Conservation (phyloP, 2,113 vertebrate species). For the Mungos mungo region DNA sequence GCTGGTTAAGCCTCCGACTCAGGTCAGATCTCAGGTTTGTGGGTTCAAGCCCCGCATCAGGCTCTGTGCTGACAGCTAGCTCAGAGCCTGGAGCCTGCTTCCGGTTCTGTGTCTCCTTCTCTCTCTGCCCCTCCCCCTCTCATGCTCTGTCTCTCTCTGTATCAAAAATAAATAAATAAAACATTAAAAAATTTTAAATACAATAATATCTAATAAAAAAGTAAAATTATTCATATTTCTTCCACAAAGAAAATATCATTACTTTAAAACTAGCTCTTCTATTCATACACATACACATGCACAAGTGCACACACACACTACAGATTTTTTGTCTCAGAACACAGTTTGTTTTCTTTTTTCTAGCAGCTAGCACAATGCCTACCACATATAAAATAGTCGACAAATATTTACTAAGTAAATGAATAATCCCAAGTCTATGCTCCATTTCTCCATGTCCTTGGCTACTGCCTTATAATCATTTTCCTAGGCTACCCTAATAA, state of each 20-base stretch:
- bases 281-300: not conserved
- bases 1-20: no score
- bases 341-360: not conserved
- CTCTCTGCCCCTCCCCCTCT: no score
- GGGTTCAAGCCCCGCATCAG: no score
- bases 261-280: not conserved
- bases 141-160: no score
- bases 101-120: no score
- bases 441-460: not conserved
- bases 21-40: no score
- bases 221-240: not conserved
- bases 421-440: not conserved
- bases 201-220: not conserved
- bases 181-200: not conserved
- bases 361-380: not conserved
- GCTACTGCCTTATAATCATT: not conserved
- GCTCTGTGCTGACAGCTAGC: no score
- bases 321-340: not conserved
- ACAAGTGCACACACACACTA: not conserved
- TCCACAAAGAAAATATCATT: not conserved
- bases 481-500: not conserved
- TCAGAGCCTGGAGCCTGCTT: no score
- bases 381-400: not conserved
- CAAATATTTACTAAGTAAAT: not conserved
- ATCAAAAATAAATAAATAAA: no score